phyloP scores from a whole-genome alignment of 2,797 vertebrate species.

The Pseudomugil tenellus region DNA sequence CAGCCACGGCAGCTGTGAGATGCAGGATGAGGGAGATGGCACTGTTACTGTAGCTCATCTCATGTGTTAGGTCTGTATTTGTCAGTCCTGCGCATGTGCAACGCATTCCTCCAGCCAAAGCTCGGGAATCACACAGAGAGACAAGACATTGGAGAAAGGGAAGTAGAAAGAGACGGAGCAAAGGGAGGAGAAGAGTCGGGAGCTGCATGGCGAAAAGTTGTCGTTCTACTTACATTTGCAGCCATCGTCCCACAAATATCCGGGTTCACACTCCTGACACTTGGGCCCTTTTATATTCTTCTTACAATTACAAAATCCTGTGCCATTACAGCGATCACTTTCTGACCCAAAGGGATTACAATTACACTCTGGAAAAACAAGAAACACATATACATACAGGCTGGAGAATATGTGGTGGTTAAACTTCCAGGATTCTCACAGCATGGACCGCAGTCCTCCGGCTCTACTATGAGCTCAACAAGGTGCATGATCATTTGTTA shows the following conservation, averaged over 20 bases:
- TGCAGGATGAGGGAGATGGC: conserved; percentile 36
- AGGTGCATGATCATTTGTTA: conserved; percentile 15
- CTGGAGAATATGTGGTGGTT: conserved; percentile 72
- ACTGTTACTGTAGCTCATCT: conserved; percentile 28
- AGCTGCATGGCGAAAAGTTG: conserved; percentile 71
- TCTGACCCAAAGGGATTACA: conserved; percentile 97
- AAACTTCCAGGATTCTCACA: conserved; percentile 43
- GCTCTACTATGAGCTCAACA: conserved; percentile 34
- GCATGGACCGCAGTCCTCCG: conserved; percentile 30
- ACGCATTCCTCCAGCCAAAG: conserved; percentile 62
- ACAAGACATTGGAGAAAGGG: conserved; percentile 43
- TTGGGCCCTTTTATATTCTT: conserved; percentile 94
- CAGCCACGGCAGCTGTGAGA: conserved; percentile 29
- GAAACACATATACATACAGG: conserved; percentile 89
- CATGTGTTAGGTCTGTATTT: conserved; percentile 29
- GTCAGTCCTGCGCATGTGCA: conserved; percentile 39
- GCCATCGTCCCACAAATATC: conserved; percentile 98
- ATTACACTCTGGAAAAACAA: conserved; percentile 98
- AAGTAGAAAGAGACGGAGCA: conserved; percentile 35
- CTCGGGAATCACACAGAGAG: conserved; percentile 53
- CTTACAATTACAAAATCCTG: conserved; percentile 99
- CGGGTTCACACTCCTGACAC: conserved; percentile 96
- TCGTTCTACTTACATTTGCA: conserved; percentile 97
- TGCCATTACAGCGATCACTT: conserved; percentile 97
- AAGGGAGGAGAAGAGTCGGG: conserved; percentile 36